Evolutionary conservation across 2,797 vertebrate species (phyloP).

Genomic region (Ctenopoma kingsleyae): DNA sequence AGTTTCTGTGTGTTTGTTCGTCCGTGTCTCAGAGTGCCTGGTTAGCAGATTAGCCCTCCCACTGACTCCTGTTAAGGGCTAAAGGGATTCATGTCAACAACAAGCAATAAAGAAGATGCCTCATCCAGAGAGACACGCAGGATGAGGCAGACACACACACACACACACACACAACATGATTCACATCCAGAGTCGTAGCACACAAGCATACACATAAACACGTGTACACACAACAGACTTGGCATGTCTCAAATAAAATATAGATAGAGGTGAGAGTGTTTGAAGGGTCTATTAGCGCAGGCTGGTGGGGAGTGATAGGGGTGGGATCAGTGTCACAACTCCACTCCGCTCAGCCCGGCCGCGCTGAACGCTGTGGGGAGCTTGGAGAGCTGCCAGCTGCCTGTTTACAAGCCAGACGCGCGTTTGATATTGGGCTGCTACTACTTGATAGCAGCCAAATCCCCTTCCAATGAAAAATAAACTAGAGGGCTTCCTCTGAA

Average conservation of each 20-base stretch:
- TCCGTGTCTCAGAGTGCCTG: constrained; percentile 56
- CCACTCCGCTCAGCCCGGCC: constrained; percentile 55
- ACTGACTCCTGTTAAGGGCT: constrained; percentile 82
- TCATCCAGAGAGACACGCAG: constrained; percentile 67
- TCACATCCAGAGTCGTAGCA: constrained; percentile 37
- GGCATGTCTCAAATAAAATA: constrained; percentile 83
- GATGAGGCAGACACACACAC: constrained; percentile 26
- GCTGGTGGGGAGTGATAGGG: constrained; percentile 72
- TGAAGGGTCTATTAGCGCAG: constrained; percentile 86
- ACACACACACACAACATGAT: constrained; percentile 43
- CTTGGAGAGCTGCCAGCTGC: constrained; percentile 81
- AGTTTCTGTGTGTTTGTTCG: constrained; percentile 26
- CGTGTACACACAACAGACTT: constrained; percentile 59
- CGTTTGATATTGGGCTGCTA: constrained; percentile 74
- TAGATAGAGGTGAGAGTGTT: constrained; percentile 82
- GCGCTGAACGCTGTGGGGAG: constrained; percentile 62
- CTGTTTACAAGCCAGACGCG: constrained; percentile 80
- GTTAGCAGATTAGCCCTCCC: constrained; percentile 80
- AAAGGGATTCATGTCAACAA: constrained; percentile 86
- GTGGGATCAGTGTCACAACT: constrained; percentile 82
- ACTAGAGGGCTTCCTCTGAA: constrained; percentile 68
- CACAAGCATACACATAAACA: constrained; percentile 57
- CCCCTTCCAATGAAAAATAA: constrained; percentile 76
- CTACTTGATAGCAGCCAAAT: constrained; percentile 77
- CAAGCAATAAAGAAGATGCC: constrained; percentile 81